phyloP scores from a whole-genome alignment of 2,888 invertebrate genomes.

The Cephus pulcher region DNA sequence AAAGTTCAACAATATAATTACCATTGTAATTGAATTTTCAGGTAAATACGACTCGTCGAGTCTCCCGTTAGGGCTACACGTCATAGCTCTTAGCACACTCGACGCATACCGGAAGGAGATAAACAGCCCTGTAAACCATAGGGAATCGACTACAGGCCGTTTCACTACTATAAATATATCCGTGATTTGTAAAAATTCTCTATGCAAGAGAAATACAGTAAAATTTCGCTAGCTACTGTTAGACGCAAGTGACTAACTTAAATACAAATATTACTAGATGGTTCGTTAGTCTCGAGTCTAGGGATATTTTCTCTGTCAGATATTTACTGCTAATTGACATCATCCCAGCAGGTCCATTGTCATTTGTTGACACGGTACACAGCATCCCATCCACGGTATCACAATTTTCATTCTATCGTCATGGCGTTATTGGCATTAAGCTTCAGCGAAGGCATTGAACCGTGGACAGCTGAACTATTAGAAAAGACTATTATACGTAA shows the following conservation, averaged over 20 bases:
- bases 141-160: background rate
- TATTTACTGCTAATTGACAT: background rate
- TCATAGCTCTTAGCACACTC: constrained; percentile 48
- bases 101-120: background rate
- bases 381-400: background rate
- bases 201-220: background rate
- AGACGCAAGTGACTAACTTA: background rate
- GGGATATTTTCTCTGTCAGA: background rate
- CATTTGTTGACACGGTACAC: background rate
- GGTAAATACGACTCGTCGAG: constrained; percentile 48
- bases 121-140: background rate
- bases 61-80: constrained; percentile 55
- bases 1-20: background rate
- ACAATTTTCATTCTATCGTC: background rate
- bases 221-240: background rate
- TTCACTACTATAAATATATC: background rate
- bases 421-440: background rate
- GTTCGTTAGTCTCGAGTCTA: background rate
- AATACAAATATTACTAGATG: background rate
- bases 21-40: constrained; percentile 45
- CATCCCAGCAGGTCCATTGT: background rate
- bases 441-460: background rate
- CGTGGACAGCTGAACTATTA: background rate
- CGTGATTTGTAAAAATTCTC: background rate
- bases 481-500: background rate